phyloP scores from a whole-genome alignment of 2,797 vertebrate genomes.

The Tiaroga cobitis region DNA sequence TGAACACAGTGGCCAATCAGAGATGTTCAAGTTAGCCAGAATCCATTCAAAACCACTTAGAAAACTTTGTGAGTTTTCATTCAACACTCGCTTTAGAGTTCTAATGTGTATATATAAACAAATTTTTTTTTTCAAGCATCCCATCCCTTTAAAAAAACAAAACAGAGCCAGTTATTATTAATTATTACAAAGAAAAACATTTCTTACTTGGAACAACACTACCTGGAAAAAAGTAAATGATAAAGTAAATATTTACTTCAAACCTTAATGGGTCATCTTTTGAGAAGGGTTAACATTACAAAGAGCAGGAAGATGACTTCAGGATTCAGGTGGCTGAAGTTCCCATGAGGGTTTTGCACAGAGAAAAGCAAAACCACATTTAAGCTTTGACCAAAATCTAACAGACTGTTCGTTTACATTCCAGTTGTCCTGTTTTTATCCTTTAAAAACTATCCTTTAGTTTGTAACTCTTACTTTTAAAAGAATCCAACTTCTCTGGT shows the following conservation, averaged over 20 bases:
- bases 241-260: neutral
- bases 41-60: neutral
- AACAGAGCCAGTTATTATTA: neutral
- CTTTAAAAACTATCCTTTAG: neutral
- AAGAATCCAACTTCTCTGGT: slow-evolving; percentile 87
- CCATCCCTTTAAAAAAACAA: neutral
- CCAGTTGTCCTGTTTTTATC: no score
- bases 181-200: neutral
- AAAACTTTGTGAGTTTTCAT: neutral
- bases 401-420: slow-evolving; percentile 24
- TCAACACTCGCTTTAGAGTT: neutral
- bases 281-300: neutral
- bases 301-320: neutral
- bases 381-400: slow-evolving; percentile 22
- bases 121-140: no score
- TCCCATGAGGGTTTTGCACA: slow-evolving; percentile 1
- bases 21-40: neutral
- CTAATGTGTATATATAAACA: no score
- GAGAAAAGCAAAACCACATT: slow-evolving; percentile 25
- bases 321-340: slow-evolving; percentile 15
- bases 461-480: slow-evolving; percentile 89
- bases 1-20: no score
- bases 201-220: neutral
- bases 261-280: neutral
- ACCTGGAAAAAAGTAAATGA: neutral